Evolutionary conservation across 2,113 vertebrate genomes (phyloP), one percentile per base, ranked within the genome.

Genomic region (Oxyura jamaicensis): DNA sequence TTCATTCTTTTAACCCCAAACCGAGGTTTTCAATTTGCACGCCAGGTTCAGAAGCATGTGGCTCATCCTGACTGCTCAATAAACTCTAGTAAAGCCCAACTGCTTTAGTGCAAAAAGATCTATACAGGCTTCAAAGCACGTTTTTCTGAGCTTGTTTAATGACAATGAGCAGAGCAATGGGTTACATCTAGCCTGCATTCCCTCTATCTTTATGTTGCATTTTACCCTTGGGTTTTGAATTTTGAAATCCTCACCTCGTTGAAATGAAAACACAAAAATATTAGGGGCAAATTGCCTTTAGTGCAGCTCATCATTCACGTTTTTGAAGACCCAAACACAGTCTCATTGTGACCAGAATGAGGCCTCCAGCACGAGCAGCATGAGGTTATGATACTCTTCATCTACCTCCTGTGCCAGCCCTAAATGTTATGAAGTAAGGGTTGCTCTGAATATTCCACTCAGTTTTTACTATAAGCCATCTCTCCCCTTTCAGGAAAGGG

Each of bases 401-500:
- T 86, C 69, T 72, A 62, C 28, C 33, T 79, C 80, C 60, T 42
- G 16, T 92, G 66, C 14, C 76, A 91, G 26, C 12, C 10, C 44
- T 48, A 74, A 74, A 48, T 60, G 71, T 67, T 86, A 50, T 14
- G 59, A 72, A 74, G 52, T 36, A 91, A 83, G 56, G 7, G 36
- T 22, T 63, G 11, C 23, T 75, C 73, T 77, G 35, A 95, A 50
- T 69, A 83, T 87, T 83, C 75, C 42, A 60, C 33, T 91, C 42
- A 66, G 88, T 84, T 92, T 63, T 94, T 68, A 90, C 46, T 35
- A 69, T 76, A 92, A 90, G 28, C 9, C 17, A 82, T 85, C 66
- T 81, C n/a, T 53, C 17, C 4, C 12, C 28, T 68, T 77, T 84
- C 86, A 88, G 39, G 18, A 87, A 88, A 80, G 17, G 39, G 22